Evolutionary conservation across 2,888 invertebrate species (phyloP), one percentile per base, ranked within the genome.

Genomic region (Machimus atricapillus): DNA sequence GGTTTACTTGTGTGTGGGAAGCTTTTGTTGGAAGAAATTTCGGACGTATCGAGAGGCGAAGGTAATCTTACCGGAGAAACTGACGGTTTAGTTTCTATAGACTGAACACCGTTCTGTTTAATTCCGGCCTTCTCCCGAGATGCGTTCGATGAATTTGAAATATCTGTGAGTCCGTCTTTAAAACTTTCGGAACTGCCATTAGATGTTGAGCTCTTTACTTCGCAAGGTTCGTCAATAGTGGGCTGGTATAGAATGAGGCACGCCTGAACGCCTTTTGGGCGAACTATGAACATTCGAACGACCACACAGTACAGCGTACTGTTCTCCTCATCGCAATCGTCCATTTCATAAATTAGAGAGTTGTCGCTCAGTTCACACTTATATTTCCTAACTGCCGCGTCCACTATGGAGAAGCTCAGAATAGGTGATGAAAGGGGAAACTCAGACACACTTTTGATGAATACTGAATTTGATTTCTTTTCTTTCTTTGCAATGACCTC

Each of bases 191-290:
- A 86, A 79, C 88, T 89, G 37, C 87, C 90, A 88, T 87, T 90
- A 1, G 90, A 90, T 85, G 90, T 87, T 19, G 90, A 90, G 88
- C 89, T 91, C 31, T 90, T 90, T 2, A 91, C 89, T 43, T 91
- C 92, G 2, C 90, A 88, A 37, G 90, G 90, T 16, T 91, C 91
- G 6, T 90, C 87, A 3, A 91, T 90, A 9, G 93, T 93, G 83
- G 94, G 94, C 88, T 93, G 90, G 92, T 95, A 96, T 5, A 95
- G 94, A 78, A 97, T 95, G 89, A 95, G 94, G 89, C 96, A 96
- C 91, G 97, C 97, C 93, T 98, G 98, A 88, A 98, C 93, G 3
- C 97, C 97, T 92, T 97, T 97, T 40, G 97, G 97, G 91, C 97
- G 97, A 88, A 98, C 96, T 88, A 97, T 94, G 92, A 96, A 96